Conservation (phyloP, 2,113 vertebrate genomes). For the Isurus oxyrinchus region DNA sequence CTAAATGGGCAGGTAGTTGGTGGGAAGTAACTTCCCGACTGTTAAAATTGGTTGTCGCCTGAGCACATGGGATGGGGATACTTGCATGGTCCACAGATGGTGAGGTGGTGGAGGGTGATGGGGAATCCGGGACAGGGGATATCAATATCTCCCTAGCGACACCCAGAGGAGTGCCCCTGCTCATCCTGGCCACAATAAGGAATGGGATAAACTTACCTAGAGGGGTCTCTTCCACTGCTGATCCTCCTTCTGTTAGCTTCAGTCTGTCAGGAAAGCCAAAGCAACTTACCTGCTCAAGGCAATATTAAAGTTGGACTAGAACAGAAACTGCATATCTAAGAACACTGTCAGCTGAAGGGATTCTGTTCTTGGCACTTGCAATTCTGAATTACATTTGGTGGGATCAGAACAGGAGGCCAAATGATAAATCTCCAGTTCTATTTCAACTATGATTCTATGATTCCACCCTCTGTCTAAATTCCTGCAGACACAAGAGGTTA, state of each 20-base stretch:
- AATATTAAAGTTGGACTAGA: not conserved
- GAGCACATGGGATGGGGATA: not conserved
- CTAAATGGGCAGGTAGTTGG: not conserved
- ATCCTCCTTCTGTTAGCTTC: not conserved
- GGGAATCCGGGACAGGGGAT: not conserved
- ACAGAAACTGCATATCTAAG: not conserved
- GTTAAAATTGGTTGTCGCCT: not conserved
- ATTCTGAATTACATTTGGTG: not conserved
- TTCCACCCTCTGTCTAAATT: not conserved
- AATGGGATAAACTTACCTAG: not conserved
- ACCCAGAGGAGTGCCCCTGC: not conserved
- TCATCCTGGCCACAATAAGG: not conserved
- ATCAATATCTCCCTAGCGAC: not conserved
- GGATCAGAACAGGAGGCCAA: not conserved
- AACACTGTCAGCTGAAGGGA: not conserved
- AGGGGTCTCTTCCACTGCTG: not conserved
- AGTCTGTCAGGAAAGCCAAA: not conserved
- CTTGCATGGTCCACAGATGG: not conserved
- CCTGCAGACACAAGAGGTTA: not conserved
- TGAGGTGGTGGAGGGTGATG: too few relatives aligned
- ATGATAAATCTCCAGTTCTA: not conserved
- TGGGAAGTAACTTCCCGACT: not conserved
- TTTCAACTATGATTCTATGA: not conserved
- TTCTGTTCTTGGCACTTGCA: not conserved
- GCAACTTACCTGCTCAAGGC: not conserved